Evolutionary conservation across 2,888 invertebrate genomes (phyloP), one percentile per base, ranked within the genome.

Genomic region (Sclerodermus sp.): DNA sequence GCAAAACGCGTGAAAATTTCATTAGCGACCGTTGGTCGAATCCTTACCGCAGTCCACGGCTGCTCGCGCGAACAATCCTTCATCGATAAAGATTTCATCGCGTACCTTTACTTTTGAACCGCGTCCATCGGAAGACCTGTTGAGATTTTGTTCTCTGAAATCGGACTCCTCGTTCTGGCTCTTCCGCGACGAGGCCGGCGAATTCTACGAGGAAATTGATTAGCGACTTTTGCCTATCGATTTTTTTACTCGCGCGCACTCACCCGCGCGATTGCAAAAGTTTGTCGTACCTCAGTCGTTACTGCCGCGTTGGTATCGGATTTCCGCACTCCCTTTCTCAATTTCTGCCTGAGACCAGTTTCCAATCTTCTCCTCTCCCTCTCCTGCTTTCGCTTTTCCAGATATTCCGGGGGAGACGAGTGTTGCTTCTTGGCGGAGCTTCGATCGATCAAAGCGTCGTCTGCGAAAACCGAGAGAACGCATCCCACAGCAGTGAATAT

Each of bases 371-470:
- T 78, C 66, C 88, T 82, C 44, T 88, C 87, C 42, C 87, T 81
- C 63, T 88, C 88, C 46, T 88, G 82, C 72, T 91, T 91, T 23
- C 94, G 82, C 60, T 90, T 87, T 73, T 96, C 94, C 52, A 95
- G 81, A 77, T 96, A 96, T 64, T 94, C 93, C 0, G 95, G 95
- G 8, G 73, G 74, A 0, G 93, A 93, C 18, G 90, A 89, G 46
- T 89, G 83, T 65, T 89, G 89, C 64, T 89, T 88, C 55, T 89
- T 85, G 71, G 88, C 86, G 1, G 85, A 83, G 1, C 82, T 83
- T 72, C 84, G 86, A 58, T 87, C 87, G 15, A 83, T 83, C 54
- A 84, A 64, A 60, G 84, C 82, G 62, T 86, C 86, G 76, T 86
- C 87, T 86, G n/a, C n/a, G 23, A 23, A 23, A 23, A 23, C 8